Evolutionary conservation across 2,888 invertebrate species (phyloP).

Genomic region (Nemoura dubitans): DNA sequence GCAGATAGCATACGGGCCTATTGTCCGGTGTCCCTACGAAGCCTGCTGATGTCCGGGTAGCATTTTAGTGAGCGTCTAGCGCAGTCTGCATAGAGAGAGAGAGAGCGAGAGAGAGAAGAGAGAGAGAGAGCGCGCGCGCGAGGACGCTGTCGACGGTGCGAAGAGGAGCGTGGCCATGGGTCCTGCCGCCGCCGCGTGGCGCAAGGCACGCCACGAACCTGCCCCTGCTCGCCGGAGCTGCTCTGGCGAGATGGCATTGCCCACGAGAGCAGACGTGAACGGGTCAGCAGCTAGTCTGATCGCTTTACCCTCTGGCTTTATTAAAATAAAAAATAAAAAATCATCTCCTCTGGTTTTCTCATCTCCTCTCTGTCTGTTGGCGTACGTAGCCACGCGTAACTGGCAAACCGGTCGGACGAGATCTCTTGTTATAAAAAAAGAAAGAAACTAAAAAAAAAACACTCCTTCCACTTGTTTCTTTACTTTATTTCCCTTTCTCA

Average conservation of each 20-base stretch:
- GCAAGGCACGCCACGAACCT: neutral
- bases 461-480: constrained; percentile 41
- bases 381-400: constrained; percentile 43
- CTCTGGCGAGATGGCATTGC: constrained; percentile 24
- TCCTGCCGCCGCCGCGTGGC: neutral
- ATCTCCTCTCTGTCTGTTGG: constrained; percentile 38
- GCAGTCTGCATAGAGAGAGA: neutral
- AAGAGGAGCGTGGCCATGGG: too few relatives aligned
- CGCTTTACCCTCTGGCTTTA: constrained; percentile 27
- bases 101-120: too few relatives aligned
- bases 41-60: neutral
- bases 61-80: neutral
- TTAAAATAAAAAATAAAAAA: constrained; percentile 24
- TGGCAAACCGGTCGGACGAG: constrained; percentile 36
- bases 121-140: too few relatives aligned
- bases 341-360: constrained; percentile 17
- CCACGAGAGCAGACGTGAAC: constrained; percentile 31
- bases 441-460: neutral
- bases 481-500: constrained; percentile 23
- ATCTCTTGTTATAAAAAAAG: neutral
- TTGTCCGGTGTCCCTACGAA: neutral
- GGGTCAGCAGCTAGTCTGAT: constrained; percentile 29
- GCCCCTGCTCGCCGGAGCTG: neutral
- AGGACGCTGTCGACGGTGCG: too few relatives aligned
- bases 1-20: neutral